Conservation (phyloP, 2,888 invertebrate species). For the Polia nebulosa region DNA sequence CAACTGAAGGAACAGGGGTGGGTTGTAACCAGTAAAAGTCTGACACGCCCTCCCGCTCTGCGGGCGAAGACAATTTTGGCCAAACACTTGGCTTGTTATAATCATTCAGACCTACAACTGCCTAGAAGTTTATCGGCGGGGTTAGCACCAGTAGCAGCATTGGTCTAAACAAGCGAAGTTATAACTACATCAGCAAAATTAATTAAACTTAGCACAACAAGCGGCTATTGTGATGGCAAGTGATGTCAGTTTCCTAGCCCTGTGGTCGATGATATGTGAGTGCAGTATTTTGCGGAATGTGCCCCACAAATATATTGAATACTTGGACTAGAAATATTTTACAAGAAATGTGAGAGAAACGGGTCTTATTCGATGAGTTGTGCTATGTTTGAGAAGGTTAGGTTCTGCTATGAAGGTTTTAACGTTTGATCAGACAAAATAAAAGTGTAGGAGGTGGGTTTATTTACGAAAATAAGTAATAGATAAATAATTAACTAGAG, state of each 20-base stretch:
- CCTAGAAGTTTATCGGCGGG: too few species aligned
- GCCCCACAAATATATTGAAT: slow-evolving; percentile 25
- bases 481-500: background rate
- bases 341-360: slow-evolving; percentile 17
- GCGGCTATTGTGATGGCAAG: too few species aligned
- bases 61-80: too few species aligned
- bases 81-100: too few species aligned
- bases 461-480: background rate
- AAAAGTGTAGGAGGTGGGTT: background rate
- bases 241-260: background rate
- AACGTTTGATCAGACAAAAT: background rate
- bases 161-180: too few species aligned
- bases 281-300: slow-evolving; percentile 24
- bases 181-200: too few species aligned
- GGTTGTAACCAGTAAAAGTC: too few species aligned
- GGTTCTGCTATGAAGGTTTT: background rate
- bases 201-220: too few species aligned
- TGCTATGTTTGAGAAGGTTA: background rate
- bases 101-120: too few species aligned
- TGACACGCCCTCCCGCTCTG: too few species aligned
- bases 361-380: background rate
- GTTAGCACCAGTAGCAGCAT: too few species aligned
- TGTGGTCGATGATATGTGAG: slow-evolving; percentile 43
- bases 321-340: slow-evolving; percentile 32
- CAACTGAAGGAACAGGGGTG: too few species aligned